Evolutionary conservation across 2,113 vertebrate species (phyloP).

Genomic region (Tragelaphus imberbis): DNA sequence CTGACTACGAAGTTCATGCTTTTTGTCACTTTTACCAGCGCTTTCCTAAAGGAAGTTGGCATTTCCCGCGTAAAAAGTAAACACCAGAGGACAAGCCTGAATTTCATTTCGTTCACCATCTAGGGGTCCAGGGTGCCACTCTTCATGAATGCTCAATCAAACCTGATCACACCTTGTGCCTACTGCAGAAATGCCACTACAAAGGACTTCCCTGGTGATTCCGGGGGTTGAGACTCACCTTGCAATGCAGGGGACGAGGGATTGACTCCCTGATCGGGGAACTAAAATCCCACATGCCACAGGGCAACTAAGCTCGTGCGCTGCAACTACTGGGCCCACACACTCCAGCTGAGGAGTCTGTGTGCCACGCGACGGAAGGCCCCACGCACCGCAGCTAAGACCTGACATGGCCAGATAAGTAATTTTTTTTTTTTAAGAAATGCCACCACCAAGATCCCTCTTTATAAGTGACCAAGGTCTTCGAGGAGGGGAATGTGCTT

Average conservation of each 20-base stretch:
- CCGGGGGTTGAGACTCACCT: background rate
- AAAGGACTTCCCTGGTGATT: background rate
- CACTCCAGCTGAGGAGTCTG: background rate
- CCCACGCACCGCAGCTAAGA: background rate
- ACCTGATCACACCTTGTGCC: background rate
- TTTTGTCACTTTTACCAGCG: background rate
- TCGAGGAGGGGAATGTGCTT: background rate
- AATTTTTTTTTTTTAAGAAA: background rate
- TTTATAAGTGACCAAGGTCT: background rate
- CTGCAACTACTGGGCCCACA: background rate
- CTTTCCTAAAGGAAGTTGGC: background rate
- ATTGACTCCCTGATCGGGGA: background rate
- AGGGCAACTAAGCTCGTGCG: background rate
- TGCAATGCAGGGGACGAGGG: background rate
- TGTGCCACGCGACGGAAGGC: accelerated
- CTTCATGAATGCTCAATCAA: background rate
- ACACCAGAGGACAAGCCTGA: background rate
- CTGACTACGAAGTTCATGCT: background rate
- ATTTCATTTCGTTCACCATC: background rate
- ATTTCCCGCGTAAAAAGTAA: background rate
- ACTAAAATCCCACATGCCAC: background rate
- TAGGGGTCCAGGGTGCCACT: background rate
- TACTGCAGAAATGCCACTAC: background rate
- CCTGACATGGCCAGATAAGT: background rate
- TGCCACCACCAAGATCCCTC: background rate